Evolutionary conservation across 2,888 invertebrate species (phyloP).

Genomic region (Geotrupes spiniger): DNA sequence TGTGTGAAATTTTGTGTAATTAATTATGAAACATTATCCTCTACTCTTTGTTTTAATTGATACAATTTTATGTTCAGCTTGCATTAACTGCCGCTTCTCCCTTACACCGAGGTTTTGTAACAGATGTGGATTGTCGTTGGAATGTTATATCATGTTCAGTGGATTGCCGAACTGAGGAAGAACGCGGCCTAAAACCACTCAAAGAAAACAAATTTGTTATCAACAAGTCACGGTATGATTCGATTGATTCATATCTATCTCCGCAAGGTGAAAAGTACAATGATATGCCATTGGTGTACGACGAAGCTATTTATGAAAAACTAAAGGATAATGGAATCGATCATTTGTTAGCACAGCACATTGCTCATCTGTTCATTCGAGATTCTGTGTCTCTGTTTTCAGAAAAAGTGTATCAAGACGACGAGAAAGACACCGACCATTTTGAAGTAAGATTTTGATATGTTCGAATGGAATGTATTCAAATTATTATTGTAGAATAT

Average conservation of each 20-base stretch:
- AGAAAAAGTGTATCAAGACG: slow-evolving; percentile 93
- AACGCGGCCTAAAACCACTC: slow-evolving; percentile 76
- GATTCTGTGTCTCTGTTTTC: slow-evolving; percentile 94
- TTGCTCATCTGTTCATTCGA: slow-evolving; percentile 97
- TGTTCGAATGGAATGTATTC: slow-evolving; percentile 1
- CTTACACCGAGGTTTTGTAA: slow-evolving; percentile 86
- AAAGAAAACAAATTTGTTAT: slow-evolving; percentile 77
- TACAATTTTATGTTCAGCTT: too few species aligned
- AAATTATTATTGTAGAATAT: slow-evolving; percentile 93
- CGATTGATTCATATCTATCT: slow-evolving; percentile 95
- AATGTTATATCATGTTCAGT: slow-evolving; percentile 94
- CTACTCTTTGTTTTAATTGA: too few species aligned
- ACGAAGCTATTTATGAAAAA: slow-evolving; percentile 77
- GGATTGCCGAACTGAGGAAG: slow-evolving; percentile 91
- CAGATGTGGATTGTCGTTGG: slow-evolving; percentile 98
- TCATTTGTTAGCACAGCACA: slow-evolving; percentile 87
- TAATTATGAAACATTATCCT: too few species aligned
- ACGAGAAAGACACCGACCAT: slow-evolving; percentile 92
- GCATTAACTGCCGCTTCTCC: slow-evolving; percentile 97
- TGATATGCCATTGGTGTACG: slow-evolving; percentile 88
- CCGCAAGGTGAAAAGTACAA: slow-evolving; percentile 88
- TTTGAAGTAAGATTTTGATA: slow-evolving; percentile 75
- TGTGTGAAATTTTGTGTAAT: too few species aligned
- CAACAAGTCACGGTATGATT: slow-evolving; percentile 94
- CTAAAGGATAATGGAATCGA: slow-evolving; percentile 88